Evolutionary conservation across 2,888 invertebrate species (phyloP).

Genomic region (Rhagium mordax): DNA sequence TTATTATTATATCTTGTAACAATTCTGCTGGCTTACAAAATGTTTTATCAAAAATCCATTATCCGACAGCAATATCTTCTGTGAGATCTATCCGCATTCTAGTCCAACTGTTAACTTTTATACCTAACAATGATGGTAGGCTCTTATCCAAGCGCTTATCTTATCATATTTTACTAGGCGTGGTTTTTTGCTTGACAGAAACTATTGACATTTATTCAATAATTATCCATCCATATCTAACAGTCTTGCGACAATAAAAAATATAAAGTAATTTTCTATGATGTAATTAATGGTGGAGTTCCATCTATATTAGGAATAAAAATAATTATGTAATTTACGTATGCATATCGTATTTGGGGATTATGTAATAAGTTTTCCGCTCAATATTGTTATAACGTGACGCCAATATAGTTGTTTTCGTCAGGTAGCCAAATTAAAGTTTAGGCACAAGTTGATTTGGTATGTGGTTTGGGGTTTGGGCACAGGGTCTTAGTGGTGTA

Average conservation of each 20-base stretch:
- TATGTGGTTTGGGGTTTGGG: too few species aligned
- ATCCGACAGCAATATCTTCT: too few species aligned
- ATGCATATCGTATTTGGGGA: neutral
- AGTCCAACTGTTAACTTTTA: neutral
- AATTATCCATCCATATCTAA: neutral
- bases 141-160: too few species aligned
- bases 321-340: neutral
- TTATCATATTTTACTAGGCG: slow-evolving; percentile 26
- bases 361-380: neutral
- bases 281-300: neutral
- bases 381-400: neutral
- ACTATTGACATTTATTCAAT: slow-evolving; percentile 27
- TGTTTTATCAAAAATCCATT: too few species aligned
- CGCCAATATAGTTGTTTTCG: neutral
- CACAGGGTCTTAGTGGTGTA: too few species aligned
- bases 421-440: too few species aligned
- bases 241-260: slow-evolving; percentile 6
- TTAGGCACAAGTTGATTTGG: too few species aligned
- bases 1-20: too few species aligned
- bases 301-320: neutral
- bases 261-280: neutral
- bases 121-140: too few species aligned
- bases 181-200: slow-evolving; percentile 26
- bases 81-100: neutral
- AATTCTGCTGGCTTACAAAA: neutral